Evolutionary conservation across 1,140 invertebrate genomes (phyloP), one percentile per base, ranked within the genome.

Genomic region (Meloidogyne floridensis): DNA sequence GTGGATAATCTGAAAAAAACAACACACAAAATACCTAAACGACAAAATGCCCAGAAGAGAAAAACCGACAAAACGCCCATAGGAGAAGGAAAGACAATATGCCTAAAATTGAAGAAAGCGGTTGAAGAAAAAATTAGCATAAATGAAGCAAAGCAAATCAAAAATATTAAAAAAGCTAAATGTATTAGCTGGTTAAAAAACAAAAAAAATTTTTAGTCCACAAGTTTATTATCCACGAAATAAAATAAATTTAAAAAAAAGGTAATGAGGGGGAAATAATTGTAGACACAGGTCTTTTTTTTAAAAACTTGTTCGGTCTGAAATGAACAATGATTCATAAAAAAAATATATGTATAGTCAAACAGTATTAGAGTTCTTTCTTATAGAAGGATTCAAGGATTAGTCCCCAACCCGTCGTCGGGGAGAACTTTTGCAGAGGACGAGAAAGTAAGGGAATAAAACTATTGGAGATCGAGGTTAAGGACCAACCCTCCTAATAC

Each of bases 241-340:
- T n/a, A 65, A 65, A 65, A n/a, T 65, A 65, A n/a, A 65, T 65
- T 65, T 65, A n/a, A n/a, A 65, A 65, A 65, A 65, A 65, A 18
- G 7, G 6, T 0, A 65, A 65, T n/a, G 7, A 65, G 59, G 59
- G 59, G 7, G n/a, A 65, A 18, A n/a, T n/a, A 32, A 32, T 32
- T 32, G 32, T 1, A 18, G 0, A 65, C 59, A 65, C 59, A 65
- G n/a, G 59, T 65, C 59, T 65, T 65, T n/a, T 65, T 65, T 18
- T 4, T 59, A 32, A 4, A 65, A 59, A 18, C 15, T 65, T 65
- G 59, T 65, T 65, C 59, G 56, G 15, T 54, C 3, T 13, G 56
- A 59, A 65, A 18, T 65, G 59, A 65, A 65, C 59, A 65, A 65
- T 65, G 10, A 15, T 13, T 11, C 4, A 15, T 4, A 15, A 15